Conservation (phyloP, 2,113 vertebrate species). For the Alces alces region DNA sequence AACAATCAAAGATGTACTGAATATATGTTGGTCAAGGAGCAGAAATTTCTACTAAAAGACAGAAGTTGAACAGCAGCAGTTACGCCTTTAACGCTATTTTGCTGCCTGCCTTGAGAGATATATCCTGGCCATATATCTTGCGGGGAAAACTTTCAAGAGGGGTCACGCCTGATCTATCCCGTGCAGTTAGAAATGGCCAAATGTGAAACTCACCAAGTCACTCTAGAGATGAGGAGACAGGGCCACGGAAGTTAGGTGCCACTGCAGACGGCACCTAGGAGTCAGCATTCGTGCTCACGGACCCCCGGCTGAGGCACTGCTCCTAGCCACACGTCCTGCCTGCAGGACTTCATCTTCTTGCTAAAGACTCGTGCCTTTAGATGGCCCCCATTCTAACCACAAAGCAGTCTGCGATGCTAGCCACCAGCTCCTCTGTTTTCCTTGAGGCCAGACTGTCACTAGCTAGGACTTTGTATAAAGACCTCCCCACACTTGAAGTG, state of each 20-base stretch:
- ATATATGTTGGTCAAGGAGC: neutral
- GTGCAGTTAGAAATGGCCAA: neutral
- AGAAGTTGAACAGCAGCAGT: neutral
- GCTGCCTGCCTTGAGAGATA: neutral
- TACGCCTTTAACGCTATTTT: neutral
- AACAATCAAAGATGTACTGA: neutral
- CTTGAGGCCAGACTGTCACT: fast-evolving
- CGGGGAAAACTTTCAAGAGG: neutral
- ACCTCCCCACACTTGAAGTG: neutral
- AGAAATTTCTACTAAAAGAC: neutral
- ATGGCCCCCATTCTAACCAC: neutral
- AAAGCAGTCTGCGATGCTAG: neutral
- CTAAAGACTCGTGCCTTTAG: neutral
- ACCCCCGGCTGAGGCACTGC: neutral
- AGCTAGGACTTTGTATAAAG: neutral
- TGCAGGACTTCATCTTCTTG: neutral
- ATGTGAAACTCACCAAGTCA: neutral
- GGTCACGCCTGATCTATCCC: fast-evolving
- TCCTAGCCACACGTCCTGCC: neutral
- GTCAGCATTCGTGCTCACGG: neutral
- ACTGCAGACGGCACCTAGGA: neutral
- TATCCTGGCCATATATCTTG: neutral
- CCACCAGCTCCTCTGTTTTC: neutral
- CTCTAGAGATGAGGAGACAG: neutral
- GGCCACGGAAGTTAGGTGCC: neutral